phyloP scores from a whole-genome alignment of 2,113 vertebrate species.

The Thunnus thynnus region DNA sequence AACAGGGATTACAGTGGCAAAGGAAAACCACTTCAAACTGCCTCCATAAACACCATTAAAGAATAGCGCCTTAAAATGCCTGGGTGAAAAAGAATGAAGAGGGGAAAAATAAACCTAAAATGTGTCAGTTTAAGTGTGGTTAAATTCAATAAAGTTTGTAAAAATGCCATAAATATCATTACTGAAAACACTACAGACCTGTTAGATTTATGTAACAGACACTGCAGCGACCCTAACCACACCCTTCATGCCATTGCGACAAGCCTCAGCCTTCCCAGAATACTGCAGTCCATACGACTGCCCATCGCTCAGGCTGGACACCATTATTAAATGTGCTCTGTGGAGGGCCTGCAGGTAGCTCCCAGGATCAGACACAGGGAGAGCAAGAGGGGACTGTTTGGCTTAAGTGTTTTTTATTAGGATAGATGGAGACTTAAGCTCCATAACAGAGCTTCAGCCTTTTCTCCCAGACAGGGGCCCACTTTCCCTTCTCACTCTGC shows the following conservation, averaged over 20 bases:
- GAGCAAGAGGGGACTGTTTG: slow-evolving; percentile 80
- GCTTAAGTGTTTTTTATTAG: slow-evolving; percentile 87
- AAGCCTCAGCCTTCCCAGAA: slow-evolving; percentile 44
- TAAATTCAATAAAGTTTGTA: slow-evolving; percentile 45
- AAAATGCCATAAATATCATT: slow-evolving; percentile 26
- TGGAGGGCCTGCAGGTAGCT: slow-evolving; percentile 82
- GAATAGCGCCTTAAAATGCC: slow-evolving; percentile 50
- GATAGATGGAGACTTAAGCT: slow-evolving; percentile 85
- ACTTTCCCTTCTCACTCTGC: slow-evolving; percentile 66
- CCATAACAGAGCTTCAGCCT: slow-evolving; percentile 81
- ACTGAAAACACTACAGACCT: slow-evolving; percentile 1
- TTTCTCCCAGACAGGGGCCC: slow-evolving; percentile 83
- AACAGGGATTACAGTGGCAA: slow-evolving; percentile 74
- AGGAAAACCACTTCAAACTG: slow-evolving; percentile 67
- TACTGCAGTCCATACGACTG: slow-evolving; percentile 11
- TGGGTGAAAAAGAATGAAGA: slow-evolving; percentile 36
- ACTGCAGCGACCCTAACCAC: slow-evolving; percentile 42
- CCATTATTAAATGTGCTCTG: slow-evolving; percentile 78
- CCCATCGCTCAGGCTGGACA: slow-evolving; percentile 40
- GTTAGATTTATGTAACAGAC: slow-evolving; percentile 33
- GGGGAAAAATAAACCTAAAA: slow-evolving; percentile 52
- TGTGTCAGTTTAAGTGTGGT: slow-evolving; percentile 27
- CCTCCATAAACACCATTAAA: slow-evolving; percentile 70
- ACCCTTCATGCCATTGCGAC: slow-evolving; percentile 28
- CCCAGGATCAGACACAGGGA: slow-evolving; percentile 77